phyloP scores from a whole-genome alignment of 2,888 invertebrate genomes.

The Tuta absoluta region DNA sequence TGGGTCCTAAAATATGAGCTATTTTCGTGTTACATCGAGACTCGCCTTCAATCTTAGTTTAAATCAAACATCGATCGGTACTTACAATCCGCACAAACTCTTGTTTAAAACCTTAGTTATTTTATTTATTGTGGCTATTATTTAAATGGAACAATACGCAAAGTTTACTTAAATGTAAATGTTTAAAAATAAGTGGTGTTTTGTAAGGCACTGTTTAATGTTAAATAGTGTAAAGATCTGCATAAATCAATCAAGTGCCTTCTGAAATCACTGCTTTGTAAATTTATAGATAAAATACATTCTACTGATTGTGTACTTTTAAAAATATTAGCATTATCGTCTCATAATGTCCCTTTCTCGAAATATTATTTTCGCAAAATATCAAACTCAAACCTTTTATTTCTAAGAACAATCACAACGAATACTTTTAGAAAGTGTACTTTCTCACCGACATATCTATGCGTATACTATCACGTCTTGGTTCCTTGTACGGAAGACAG shows the following conservation, averaged over 20 bases:
- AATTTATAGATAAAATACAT: neutral
- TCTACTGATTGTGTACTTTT: neutral
- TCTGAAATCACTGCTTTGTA: slow-evolving; percentile 22
- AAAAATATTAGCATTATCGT: neutral
- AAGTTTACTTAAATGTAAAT: slow-evolving; percentile 67
- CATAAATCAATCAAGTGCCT: slow-evolving; percentile 34
- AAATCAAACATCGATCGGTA: slow-evolving; percentile 56
- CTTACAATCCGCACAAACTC: slow-evolving; percentile 29
- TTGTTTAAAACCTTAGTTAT: slow-evolving; percentile 40
- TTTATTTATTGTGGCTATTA: slow-evolving; percentile 67
- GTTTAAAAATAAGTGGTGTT: slow-evolving; percentile 13
- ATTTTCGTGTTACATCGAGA: slow-evolving; percentile 28
- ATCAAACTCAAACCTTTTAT: too few species aligned
- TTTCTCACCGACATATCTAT: too few species aligned
- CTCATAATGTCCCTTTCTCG: too few species aligned
- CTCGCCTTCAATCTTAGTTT: slow-evolving; percentile 20
- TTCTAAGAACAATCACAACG: too few species aligned
- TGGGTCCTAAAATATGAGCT: neutral
- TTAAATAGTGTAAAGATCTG: slow-evolving; percentile 42
- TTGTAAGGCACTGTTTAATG: slow-evolving; percentile 24
- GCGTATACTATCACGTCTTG: too few species aligned
- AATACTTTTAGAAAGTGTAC: too few species aligned
- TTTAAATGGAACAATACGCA: slow-evolving; percentile 59
- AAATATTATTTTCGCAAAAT: too few species aligned
- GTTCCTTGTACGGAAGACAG: too few species aligned